These are phyloP conservation scores for Balanococcus diminutus DNA, from an alignment of 2,888 invertebrate species.

Conservation along the genomic window DNA sequence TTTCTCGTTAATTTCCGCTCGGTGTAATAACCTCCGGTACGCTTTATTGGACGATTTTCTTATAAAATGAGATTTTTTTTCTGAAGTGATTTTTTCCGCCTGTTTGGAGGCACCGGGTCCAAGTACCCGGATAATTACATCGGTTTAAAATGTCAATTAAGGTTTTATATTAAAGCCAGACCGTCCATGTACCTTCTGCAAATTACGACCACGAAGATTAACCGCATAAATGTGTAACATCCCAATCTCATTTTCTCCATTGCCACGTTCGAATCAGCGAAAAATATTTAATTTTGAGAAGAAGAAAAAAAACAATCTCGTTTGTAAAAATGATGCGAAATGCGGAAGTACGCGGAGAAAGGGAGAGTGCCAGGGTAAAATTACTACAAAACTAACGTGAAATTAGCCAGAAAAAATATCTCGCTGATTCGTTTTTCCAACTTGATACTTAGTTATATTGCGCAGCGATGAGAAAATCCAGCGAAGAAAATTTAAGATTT, in stretches of 20 bases:
- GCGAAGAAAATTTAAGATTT: background rate
- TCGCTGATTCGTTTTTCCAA: background rate
- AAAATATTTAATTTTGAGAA: background rate
- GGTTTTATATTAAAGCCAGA: background rate
- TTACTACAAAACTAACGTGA: background rate
- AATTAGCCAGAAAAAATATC: conserved; percentile 1
- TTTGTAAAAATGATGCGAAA: background rate
- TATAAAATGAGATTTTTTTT: background rate
- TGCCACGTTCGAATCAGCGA: background rate
- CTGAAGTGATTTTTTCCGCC: conserved; percentile 7
- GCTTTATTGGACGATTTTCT: conserved; percentile 7
- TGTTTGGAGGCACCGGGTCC: background rate
- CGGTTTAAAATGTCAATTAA: conserved; percentile 2
- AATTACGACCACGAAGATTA: background rate
- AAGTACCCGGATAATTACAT: background rate
- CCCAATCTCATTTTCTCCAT: background rate
- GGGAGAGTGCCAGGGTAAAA: background rate
- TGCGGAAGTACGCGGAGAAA: background rate
- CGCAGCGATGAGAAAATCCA: background rate
- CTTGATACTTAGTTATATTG: background rate
- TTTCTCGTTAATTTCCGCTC: conserved; percentile 30
- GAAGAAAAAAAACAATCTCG: background rate
- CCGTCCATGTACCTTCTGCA: background rate
- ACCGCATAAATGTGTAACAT: no score
- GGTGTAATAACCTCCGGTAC: conserved; percentile 16